Evolutionary conservation across 2,888 invertebrate species (phyloP).

Genomic region (Dryomyza anilis): DNA sequence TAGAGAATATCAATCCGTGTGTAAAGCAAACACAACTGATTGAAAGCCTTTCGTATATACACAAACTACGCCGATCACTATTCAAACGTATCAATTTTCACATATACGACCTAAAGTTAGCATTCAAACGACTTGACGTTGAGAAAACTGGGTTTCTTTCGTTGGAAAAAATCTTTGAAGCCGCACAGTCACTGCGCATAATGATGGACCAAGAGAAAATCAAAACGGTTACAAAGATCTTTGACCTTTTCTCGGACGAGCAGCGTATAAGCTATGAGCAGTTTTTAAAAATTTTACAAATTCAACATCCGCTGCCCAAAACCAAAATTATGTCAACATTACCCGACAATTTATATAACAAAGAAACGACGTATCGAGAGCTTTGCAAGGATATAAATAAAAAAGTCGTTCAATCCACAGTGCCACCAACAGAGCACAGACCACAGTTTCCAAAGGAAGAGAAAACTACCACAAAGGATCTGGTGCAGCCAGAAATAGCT

Average conservation of each 20-base stretch:
- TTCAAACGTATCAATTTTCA: conserved; percentile 41
- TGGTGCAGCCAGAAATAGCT: conserved; percentile 44
- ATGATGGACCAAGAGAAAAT: conserved; percentile 41
- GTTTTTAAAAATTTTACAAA: conserved; percentile 43
- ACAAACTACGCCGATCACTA: conserved; percentile 43
- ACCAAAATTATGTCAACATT: conserved; percentile 33
- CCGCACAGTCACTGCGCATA: conserved; percentile 38
- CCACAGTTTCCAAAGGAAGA: conserved; percentile 35
- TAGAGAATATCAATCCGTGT: conserved; percentile 42
- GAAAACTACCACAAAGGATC: conserved; percentile 39
- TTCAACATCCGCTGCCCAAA: conserved; percentile 43
- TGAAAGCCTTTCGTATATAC: conserved; percentile 42
- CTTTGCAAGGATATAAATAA: conserved; percentile 45
- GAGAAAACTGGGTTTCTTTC: conserved; percentile 39
- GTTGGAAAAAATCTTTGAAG: conserved; percentile 36
- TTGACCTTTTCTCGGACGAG: conserved; percentile 41
- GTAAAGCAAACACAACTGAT: conserved; percentile 32
- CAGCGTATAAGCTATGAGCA: conserved; percentile 43
- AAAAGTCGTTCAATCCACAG: too few relatives aligned
- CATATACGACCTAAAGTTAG: conserved; percentile 40
- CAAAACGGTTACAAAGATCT: conserved; percentile 37
- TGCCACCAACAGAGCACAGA: too few relatives aligned
- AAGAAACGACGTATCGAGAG: conserved; percentile 49
- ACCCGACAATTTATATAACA: conserved; percentile 37
- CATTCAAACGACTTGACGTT: conserved; percentile 41